Percentiles rank a stretch among this genome's conserved stretches.
Conservation (phyloP, 1,140 invertebrate genomes). For the Drosophila teissieri region DNA sequence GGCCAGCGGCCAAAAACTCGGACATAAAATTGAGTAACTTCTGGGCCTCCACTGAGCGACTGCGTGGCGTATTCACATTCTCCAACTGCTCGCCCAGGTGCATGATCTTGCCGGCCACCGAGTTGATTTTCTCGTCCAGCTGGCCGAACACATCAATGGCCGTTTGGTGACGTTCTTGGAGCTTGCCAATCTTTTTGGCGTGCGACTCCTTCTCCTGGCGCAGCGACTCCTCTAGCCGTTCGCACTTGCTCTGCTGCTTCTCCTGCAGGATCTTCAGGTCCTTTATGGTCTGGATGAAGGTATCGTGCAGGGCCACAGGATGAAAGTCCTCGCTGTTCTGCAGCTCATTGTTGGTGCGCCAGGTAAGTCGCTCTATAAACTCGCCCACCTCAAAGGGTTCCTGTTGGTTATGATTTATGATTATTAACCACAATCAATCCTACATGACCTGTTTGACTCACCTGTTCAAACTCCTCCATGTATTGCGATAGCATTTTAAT, state of each 20-base stretch:
- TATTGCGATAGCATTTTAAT: slow-evolving; percentile 92
- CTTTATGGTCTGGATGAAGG: slow-evolving; percentile 96
- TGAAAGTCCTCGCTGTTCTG: slow-evolving; percentile 90
- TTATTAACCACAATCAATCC: neutral
- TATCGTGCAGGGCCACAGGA: slow-evolving; percentile 93
- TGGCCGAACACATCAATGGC: slow-evolving; percentile 95
- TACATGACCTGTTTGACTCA: slow-evolving; percentile 66
- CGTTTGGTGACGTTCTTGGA: slow-evolving; percentile 92
- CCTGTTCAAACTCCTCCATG: slow-evolving; percentile 92
- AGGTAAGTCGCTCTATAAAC: slow-evolving; percentile 98
- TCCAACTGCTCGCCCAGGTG: slow-evolving; percentile 99
- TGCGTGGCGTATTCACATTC: slow-evolving; percentile 97
- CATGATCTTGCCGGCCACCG: slow-evolving; percentile 98
- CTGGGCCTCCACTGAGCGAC: slow-evolving; percentile 97
- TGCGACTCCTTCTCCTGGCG: slow-evolving; percentile 95
- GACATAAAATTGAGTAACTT: slow-evolving; percentile 96
- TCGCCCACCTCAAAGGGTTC: slow-evolving; percentile 98
- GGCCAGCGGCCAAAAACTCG: slow-evolving; percentile 95
- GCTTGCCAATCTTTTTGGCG: slow-evolving; percentile 91
- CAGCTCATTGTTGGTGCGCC: slow-evolving; percentile 94
- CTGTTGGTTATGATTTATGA: slow-evolving; percentile 83
- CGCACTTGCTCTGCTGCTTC: slow-evolving; percentile 94
- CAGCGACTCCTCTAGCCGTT: slow-evolving; percentile 92
- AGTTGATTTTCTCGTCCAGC: slow-evolving; percentile 97
- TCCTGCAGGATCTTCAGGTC: slow-evolving; percentile 91